Evolutionary conservation across 2,113 vertebrate species (phyloP), one percentile per base, ranked within the genome.

Genomic region (Cyanistes caeruleus): DNA sequence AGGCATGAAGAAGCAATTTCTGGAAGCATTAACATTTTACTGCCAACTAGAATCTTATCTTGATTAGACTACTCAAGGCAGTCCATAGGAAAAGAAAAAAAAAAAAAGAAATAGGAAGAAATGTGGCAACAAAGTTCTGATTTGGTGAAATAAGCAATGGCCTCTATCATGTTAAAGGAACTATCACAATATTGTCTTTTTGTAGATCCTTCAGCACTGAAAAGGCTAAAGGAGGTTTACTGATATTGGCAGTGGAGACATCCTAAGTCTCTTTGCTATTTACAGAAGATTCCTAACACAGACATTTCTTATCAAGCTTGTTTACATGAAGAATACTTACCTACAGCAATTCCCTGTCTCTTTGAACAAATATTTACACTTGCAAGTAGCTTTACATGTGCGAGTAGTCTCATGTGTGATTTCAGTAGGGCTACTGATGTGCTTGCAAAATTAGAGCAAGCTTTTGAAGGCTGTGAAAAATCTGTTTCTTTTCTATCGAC

Each of bases 321-420:
- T 92, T 92, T 95, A 75, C 68, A 87, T 58, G 87, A 72, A 58
- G 60, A 90, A 89, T 75, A 79, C 80, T 92, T 73, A 81, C 63
- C 77, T 88, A 53, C 21, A 95, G 74, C 37, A 79, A 84, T 78
- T 84, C 46, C 41, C 27, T 52, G 31, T 22, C 68, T 82, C 77
- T 89, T 77, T 64, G 67, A 82, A 84, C 65, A 77, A 90, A 93
- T 90, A 64, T 86, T 93, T 96, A 88, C 11, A n/a, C 15, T 75
- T 89, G 28, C 31, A 92, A 89, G 79, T 86, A 83, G 56, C 41
- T 92, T 94, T 84, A 92, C 77, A 82, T 63, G 27, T 82, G 49
- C 79, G 69, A 89, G 35, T 53, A 87, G 56, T 93, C 69, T 65
- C 64, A 39, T 49, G 24, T 72, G 78, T 83, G 84, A 69, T 81